Base-by-base conservation (phyloP, 2,888 invertebrate genomes). In the Aspidiotus destructor region DNA sequence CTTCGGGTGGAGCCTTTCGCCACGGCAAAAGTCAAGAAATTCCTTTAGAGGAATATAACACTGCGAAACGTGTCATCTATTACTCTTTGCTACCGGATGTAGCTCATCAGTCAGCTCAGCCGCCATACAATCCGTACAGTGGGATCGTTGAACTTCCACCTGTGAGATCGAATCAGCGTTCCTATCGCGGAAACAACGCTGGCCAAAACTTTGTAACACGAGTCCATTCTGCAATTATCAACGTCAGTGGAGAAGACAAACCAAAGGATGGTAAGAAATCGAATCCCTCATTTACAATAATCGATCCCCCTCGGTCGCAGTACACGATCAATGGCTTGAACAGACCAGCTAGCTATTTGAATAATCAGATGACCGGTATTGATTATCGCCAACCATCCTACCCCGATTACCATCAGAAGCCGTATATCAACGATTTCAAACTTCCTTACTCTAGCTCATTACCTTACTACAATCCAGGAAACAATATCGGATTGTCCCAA, bases 1-100 rank as follows among this genome's bases (percentile, higher is more conserved):
- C 61, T 11, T 44, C 55, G 16, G 62, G 61, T 13, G 16, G 8
- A 10, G 8, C 17, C 40, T 48, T 57, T 17, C 10, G 62, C 15
- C 11, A 28, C n/a, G 60, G 68, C 3, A 52, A 58, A 17, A 58
- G 65, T 44, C 44, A 58, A n/a, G 65, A 60, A 44, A 10, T 60
- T 15, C 10, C 40, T 11, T 10, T 54, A 15, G n/a, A n/a, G 9
- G 17, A 58, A 17, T 52, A 10, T 17, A 44, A 53, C 41, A 13
- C 11, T 1, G 6, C 15, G 15, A 57, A n/a, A 16, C 16, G 57
- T 16, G 16, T n/a, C 57, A 7, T 48, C 48, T 48, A 48, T n/a
- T 48, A 48, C 48, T 11, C 48, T n/a, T 13, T n/a, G 48, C n/a
- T 48, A 48, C 48, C 48, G 11, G 48, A 48, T n/a, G 60, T 41